A percentile compares a stretch with the other conserved stretches of the same genome.
Evolutionary conservation across 2,888 invertebrate genomes (phyloP).

Genomic region (Papilio gigon): DNA sequence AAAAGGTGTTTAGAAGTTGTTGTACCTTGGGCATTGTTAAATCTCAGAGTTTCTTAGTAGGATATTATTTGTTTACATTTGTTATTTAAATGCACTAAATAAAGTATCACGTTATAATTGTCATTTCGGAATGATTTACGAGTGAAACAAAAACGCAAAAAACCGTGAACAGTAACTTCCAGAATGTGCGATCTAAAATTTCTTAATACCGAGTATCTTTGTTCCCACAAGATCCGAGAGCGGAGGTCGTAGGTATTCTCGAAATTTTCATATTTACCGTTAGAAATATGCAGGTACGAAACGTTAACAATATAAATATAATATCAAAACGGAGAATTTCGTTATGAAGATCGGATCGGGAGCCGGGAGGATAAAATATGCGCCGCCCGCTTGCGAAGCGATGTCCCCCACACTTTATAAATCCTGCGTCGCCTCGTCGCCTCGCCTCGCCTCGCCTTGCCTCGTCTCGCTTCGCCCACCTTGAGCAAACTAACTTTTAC

Average conservation of each 20-base stretch:
- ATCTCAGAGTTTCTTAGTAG: neutral
- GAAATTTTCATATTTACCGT: conserved; percentile 83
- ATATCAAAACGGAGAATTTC: conserved; percentile 83
- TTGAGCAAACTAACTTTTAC: conserved; percentile 38
- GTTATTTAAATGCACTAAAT: neutral
- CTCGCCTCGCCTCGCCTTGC: conserved; percentile 28
- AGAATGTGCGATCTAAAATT: conserved; percentile 59
- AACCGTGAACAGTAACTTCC: conserved; percentile 39
- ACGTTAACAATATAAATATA: conserved; percentile 82
- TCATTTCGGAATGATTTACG: conserved; percentile 14
- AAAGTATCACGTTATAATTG: conserved; percentile 2
- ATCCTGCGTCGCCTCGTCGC: conserved; percentile 42
- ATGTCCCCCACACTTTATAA: conserved; percentile 62
- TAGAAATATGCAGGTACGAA: conserved; percentile 83
- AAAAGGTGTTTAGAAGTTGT: too few species aligned
- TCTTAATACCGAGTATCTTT: conserved; percentile 74
- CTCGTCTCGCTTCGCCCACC: conserved; percentile 33
- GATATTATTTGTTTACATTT: neutral
- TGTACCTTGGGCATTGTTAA: neutral
- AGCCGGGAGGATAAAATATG: conserved; percentile 76
- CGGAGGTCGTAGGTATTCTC: conserved; percentile 75
- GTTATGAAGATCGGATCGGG: conserved; percentile 81
- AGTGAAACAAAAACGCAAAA: conserved; percentile 19
- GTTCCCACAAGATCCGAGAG: conserved; percentile 70
- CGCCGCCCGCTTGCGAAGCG: conserved; percentile 53